Percentiles rank a stretch among this genome's conserved stretches.
Conservation (phyloP, 37 sponge, comb jelly and placozoan species). For the Petrosia ficiformis region DNA sequence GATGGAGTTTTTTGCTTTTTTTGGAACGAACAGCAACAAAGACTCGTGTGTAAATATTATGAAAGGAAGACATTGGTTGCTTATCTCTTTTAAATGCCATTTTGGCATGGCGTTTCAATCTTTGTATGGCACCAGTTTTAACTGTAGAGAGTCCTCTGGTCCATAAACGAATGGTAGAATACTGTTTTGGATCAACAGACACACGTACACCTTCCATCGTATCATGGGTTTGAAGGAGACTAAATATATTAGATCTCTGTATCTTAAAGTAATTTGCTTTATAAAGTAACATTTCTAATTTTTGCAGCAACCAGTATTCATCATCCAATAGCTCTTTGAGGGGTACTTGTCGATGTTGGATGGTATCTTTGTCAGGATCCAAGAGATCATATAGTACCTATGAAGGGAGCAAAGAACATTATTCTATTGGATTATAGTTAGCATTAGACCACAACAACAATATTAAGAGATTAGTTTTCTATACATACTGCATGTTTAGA, state of each 20-base stretch:
- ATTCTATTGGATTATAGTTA: too few relatives aligned
- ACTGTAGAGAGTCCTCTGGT: conserved; percentile 41
- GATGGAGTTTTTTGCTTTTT: conserved; percentile 45
- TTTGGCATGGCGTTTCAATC: background rate
- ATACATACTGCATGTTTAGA: too few relatives aligned
- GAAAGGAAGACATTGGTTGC: background rate
- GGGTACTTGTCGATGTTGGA: conserved; percentile 36
- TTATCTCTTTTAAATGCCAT: background rate
- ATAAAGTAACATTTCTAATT: conserved; percentile 50
- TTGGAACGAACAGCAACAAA: conserved; percentile 73
- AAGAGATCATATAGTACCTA: conserved; percentile 78
- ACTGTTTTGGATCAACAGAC: conserved; percentile 48
- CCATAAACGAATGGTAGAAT: conserved; percentile 71
- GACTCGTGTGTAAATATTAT: conserved; percentile 57
- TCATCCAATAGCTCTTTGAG: conserved; percentile 69
- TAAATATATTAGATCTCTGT: conserved; percentile 27
- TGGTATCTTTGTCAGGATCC: conserved; percentile 94
- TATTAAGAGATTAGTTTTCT: too few relatives aligned
- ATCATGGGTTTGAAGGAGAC: conserved; percentile 51
- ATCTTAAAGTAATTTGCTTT: conserved; percentile 79
- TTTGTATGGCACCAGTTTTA: background rate
- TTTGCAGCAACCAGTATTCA: conserved; percentile 76
- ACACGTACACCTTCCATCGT: conserved; percentile 62
- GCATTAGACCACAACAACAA: too few relatives aligned
- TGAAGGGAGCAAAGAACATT: background rate